Base-by-base conservation (phyloP, 2,797 vertebrate species). In the Hydrocynus forskahlii region DNA sequence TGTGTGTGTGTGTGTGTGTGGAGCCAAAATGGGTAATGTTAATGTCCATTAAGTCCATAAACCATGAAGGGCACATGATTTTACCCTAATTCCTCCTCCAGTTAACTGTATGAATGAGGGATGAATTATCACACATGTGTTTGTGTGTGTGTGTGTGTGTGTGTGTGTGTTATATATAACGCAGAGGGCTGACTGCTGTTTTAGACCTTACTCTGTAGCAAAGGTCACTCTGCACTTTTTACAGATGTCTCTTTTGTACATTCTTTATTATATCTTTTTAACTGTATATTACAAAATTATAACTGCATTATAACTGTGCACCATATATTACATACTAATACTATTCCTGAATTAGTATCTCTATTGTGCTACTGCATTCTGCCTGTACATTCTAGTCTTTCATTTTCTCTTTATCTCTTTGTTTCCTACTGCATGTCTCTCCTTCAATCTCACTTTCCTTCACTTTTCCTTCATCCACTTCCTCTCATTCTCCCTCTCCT, bases 21-120 rank as follows among this genome's bases (percentile, higher is more conserved):
- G 8, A 8, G 40, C 63, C 82, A 63, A 38, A 75, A 76, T 80
- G 25, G 74, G 81, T 40, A 69, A 81, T 25, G 63, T 66, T 81
- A 69, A 72, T 90, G 87, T 89, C 87, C 85, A 86, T 85, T 88
- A 86, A 86, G 86, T 83, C 83, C 83, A 76, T 87, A 87, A 85
- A 79, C 86, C 84, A 84, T 78, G 89, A 90, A 92, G 92, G 91
- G 90, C 87, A 87, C 83, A 83, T 88, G 94, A 93, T 19, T 76
- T 21, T 92, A 89, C 79, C 71, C 55, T 73, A 84, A 59, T 4
- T 40, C 82, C 43, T 82, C 69, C 25, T 9, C 71, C 59, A 43
- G 40, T 43, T 43, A 8, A 43, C 4, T 43, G 40, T 43, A 4
- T 43, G 40, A 43, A 43, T 8, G 8, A 43, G 40, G 40, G 40